These are phyloP conservation scores for Yoshiicerus persimilis DNA, from an alignment of 1,140 invertebrate genomes.

Conservation along the genomic window DNA sequence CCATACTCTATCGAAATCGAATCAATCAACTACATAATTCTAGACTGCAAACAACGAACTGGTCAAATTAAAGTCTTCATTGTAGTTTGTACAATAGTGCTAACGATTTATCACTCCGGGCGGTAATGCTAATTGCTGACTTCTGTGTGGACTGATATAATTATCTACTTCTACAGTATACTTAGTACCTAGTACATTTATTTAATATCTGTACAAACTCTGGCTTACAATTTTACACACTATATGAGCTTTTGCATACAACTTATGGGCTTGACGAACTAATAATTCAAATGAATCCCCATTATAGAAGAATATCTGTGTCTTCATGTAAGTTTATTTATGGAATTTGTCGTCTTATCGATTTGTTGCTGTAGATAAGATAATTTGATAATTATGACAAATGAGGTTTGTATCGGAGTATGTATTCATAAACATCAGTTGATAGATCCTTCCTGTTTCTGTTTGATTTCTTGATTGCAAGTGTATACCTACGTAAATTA, in stretches of 20 bases:
- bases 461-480: no score
- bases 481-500: no score
- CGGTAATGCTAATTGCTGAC: background rate
- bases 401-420: no score
- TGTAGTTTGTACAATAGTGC: background rate
- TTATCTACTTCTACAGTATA: background rate
- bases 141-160: background rate
- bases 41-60: background rate
- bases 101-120: background rate
- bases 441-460: no score
- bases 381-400: no score
- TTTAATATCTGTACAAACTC: no score
- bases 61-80: no score
- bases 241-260: background rate
- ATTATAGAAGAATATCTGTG: background rate
- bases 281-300: background rate
- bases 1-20: background rate
- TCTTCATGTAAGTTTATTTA: background rate
- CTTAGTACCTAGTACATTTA: no score
- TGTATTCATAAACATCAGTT: no score
- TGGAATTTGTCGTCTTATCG: background rate
- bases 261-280: background rate
- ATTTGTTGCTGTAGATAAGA: background rate
- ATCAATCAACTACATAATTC: background rate
- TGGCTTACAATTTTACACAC: no score